Evolutionary conservation across 2,797 vertebrate genomes (phyloP).

Genomic region (Platyrinchus mystaceus): DNA sequence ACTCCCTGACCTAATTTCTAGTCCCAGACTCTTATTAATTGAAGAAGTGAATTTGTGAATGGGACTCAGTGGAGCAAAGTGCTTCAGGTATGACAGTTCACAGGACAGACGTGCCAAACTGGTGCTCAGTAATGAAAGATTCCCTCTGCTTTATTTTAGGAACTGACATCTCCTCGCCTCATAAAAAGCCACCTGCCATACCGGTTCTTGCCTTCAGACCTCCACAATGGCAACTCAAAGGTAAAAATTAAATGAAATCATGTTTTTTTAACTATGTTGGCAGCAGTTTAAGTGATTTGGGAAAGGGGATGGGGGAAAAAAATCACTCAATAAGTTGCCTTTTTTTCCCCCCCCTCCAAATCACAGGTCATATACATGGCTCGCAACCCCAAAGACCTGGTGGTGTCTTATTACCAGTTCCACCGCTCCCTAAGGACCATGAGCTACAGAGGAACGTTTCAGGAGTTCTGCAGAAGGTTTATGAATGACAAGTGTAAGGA

Average conservation of each 20-base stretch:
- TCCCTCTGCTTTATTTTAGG: slow-evolving; percentile 73
- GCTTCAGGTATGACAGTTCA: not conserved
- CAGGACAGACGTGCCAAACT: not conserved
- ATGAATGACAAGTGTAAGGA: slow-evolving; percentile 96
- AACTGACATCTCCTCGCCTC: slow-evolving; percentile 93
- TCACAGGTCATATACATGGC: slow-evolving; percentile 98
- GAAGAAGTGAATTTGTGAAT: not conserved
- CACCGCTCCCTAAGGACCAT: slow-evolving; percentile 97
- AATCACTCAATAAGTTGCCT: not conserved
- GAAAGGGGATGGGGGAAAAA: not conserved
- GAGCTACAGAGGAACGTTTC: slow-evolving; percentile 98
- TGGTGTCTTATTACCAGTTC: slow-evolving; percentile 98
- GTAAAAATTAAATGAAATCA: slow-evolving; percentile 59
- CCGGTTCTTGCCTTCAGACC: slow-evolving; percentile 91
- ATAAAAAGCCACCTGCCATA: slow-evolving; percentile 98
- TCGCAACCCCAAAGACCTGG: slow-evolving; percentile 97
- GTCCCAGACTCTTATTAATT: not conserved
- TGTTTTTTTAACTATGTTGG: not conserved
- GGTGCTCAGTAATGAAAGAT: not conserved
- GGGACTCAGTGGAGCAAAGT: not conserved
- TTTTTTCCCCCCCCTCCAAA: not conserved
- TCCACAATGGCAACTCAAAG: slow-evolving; percentile 96
- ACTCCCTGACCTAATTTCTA: not conserved
- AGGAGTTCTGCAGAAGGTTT: slow-evolving; percentile 97
- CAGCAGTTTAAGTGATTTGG: not conserved